A percentile compares a stretch with the other conserved stretches of the same genome.
Conservation (phyloP, 1,140 invertebrate genomes). For the Antheraea mylitta region DNA sequence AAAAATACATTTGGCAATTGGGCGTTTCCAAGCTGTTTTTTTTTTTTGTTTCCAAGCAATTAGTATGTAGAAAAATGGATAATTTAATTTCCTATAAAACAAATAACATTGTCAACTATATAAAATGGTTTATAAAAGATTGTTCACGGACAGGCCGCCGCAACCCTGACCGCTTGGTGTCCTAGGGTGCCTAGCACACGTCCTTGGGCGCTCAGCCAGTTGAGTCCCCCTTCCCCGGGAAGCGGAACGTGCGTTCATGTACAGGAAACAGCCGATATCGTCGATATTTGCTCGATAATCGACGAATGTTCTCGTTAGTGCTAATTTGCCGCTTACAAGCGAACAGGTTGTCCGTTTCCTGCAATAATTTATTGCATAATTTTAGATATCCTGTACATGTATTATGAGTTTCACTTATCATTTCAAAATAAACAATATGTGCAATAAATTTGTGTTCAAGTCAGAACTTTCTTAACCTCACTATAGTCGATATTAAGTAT, state of each 20-base stretch:
- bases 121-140: neutral
- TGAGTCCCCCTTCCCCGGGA: constrained; percentile 17
- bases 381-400: neutral
- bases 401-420: neutral
- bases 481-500: no score
- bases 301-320: constrained; percentile 17
- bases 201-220: constrained; percentile 66
- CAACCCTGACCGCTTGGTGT: constrained; percentile 57
- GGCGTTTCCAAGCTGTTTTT: no score
- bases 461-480: neutral
- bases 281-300: constrained; percentile 44
- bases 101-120: no score
- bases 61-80: no score
- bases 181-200: constrained; percentile 60
- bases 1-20: no score
- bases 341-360: constrained; percentile 21
- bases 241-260: constrained; percentile 27
- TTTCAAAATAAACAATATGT: neutral
- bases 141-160: constrained; percentile 22
- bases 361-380: constrained; percentile 9
- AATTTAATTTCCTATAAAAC: no score
- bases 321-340: constrained; percentile 8
- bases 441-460: neutral
- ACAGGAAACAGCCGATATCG: constrained; percentile 54
- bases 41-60: no score